Percentiles rank a stretch among this genome's conserved stretches.
Evolutionary conservation across 2,113 vertebrate species (phyloP).

Genomic region (Elephas maximus): DNA sequence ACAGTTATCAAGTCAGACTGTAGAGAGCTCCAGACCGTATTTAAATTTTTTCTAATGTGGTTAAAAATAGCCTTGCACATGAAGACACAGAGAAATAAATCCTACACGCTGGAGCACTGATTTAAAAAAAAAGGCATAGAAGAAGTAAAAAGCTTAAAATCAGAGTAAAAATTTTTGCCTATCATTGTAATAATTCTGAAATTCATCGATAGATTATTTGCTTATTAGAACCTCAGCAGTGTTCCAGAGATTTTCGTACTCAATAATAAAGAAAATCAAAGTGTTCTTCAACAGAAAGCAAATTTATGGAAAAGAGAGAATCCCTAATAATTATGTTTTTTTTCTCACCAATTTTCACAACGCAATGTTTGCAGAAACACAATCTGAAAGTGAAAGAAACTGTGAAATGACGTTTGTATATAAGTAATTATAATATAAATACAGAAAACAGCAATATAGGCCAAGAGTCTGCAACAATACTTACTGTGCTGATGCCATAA

Average conservation of each 20-base stretch:
- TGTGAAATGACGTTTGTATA: neutral
- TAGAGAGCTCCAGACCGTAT: neutral
- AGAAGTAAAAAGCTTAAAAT: neutral
- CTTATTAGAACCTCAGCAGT: neutral
- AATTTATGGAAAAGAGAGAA: neutral
- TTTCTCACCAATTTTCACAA: constrained; percentile 16
- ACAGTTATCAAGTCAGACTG: neutral
- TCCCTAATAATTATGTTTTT: neutral
- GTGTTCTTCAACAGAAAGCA: neutral
- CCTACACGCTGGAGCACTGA: neutral
- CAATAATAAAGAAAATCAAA: neutral
- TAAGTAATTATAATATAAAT: neutral
- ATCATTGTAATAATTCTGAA: neutral
- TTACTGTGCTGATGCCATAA: neutral
- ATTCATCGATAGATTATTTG: neutral
- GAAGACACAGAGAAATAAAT: constrained; percentile 35
- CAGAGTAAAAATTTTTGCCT: neutral
- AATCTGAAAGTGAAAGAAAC: constrained; percentile 10
- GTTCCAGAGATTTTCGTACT: neutral
- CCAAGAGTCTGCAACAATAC: neutral
- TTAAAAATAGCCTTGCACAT: constrained; percentile 37
- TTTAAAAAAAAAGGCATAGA: neutral
- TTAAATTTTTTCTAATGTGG: constrained; percentile 5
- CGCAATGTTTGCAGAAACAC: neutral
- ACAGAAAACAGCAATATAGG: constrained; percentile 39